phyloP scores from a whole-genome alignment of 64 coral and sea anemone genomes.

The Actinia equina region DNA sequence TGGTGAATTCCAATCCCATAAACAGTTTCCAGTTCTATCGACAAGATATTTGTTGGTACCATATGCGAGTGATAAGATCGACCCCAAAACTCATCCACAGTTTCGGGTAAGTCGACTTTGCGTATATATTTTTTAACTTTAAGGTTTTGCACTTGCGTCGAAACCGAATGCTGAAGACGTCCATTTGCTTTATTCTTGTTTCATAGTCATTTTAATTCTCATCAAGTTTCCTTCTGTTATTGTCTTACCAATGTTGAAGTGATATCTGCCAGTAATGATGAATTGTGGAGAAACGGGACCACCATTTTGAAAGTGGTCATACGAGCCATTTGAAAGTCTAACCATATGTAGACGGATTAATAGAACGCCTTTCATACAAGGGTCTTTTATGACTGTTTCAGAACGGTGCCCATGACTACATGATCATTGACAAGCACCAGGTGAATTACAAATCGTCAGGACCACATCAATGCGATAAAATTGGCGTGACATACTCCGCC shows the following conservation, averaged over 20 bases:
- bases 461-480: slow-evolving; percentile 78
- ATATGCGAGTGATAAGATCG: slow-evolving; percentile 43
- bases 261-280: too few relatives aligned
- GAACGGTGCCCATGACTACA: slow-evolving; percentile 56
- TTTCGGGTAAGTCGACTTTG: slow-evolving; percentile 40
- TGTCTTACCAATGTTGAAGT: too few relatives aligned
- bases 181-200: too few relatives aligned
- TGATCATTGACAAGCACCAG: slow-evolving; percentile 81
- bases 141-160: too few relatives aligned
- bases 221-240: too few relatives aligned
- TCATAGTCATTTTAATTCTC: too few relatives aligned
- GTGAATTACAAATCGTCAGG: slow-evolving; percentile 68
- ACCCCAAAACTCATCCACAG: slow-evolving; percentile 73
- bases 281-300: too few relatives aligned
- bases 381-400: neutral
- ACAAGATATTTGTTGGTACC: slow-evolving; percentile 75
- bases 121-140: neutral
- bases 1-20: slow-evolving; percentile 84
- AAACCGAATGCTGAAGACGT: too few relatives aligned
- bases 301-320: too few relatives aligned
- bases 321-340: too few relatives aligned
- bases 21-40: slow-evolving; percentile 68
- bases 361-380: too few relatives aligned
- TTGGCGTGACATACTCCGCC: slow-evolving; percentile 78
- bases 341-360: too few relatives aligned